Conservation (phyloP, 2,797 vertebrate genomes). For the Urocyon cinereoargenteus region DNA sequence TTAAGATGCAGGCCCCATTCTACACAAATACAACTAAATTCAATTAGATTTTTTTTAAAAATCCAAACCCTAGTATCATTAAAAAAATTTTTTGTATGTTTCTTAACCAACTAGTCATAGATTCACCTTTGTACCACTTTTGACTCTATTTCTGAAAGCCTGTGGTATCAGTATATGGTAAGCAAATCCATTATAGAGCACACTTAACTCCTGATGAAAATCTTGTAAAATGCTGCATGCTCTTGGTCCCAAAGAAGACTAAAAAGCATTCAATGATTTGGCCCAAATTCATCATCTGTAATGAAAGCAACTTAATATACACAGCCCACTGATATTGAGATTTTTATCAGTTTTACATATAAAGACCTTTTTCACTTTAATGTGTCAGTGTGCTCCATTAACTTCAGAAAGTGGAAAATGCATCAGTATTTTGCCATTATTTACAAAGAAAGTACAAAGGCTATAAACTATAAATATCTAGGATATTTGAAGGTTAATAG, state of each 20-base stretch:
- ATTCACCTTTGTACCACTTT: neutral
- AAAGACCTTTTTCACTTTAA: slow-evolving; percentile 18
- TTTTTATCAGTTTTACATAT: neutral
- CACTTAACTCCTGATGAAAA: neutral
- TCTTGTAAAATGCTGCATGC: neutral
- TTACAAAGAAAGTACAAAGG: slow-evolving; percentile 4
- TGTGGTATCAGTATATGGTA: neutral
- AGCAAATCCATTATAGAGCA: neutral
- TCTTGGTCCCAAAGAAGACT: slow-evolving; percentile 13
- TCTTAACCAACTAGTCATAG: slow-evolving; percentile 20
- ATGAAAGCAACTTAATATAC: neutral
- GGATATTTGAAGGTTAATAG: slow-evolving; percentile 28
- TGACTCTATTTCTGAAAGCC: slow-evolving; percentile 5
- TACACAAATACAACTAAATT: neutral
- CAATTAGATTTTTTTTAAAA: neutral
- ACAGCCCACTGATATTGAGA: neutral
- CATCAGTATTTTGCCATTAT: neutral
- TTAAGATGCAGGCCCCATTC: neutral
- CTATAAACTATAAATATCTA: neutral
- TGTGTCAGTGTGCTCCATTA: neutral
- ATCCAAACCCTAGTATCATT: neutral
- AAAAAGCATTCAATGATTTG: slow-evolving; percentile 20
- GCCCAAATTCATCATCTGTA: neutral
- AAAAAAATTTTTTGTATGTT: slow-evolving; percentile 10
- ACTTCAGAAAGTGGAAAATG: neutral